Evolutionary conservation across 2,888 invertebrate species (phyloP).

Genomic region (Tachina fera): DNA sequence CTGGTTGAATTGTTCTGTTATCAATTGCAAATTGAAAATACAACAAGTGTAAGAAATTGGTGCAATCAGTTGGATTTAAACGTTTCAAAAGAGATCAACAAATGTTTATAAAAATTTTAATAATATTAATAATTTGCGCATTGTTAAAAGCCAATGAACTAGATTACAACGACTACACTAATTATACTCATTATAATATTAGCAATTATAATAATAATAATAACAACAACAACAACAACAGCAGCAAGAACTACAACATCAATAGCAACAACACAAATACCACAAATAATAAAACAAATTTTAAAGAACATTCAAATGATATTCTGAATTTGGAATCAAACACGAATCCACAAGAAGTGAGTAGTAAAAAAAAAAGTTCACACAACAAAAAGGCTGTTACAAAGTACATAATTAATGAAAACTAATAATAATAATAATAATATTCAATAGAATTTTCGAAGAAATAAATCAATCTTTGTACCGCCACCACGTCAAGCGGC

Average conservation of each 20-base stretch:
- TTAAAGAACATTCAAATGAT: constrained; percentile 27
- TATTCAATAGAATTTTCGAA: constrained; percentile 44
- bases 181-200: constrained; percentile 12
- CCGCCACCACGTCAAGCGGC: constrained; percentile 55
- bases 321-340: constrained; percentile 50
- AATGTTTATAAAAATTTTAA: constrained; percentile 68
- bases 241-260: neutral
- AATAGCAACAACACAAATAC: constrained; percentile 1
- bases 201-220: neutral
- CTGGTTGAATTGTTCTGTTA: constrained; percentile 25
- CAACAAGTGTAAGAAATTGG: constrained; percentile 51
- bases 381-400: neutral
- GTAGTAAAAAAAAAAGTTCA: constrained; percentile 1
- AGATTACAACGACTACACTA: constrained; percentile 41
- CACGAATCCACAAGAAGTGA: constrained; percentile 59
- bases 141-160: constrained; percentile 69
- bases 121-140: constrained; percentile 64
- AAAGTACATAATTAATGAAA: constrained; percentile 1
- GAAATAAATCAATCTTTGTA: constrained; percentile 66
- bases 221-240: neutral
- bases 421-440: neutral
- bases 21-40: constrained; percentile 55
- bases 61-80: constrained; percentile 64
- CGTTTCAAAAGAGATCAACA: constrained; percentile 60
- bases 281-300: constrained; percentile 3